Conservation (phyloP, 2,113 vertebrate genomes). For the Gobiocypris rarus region DNA sequence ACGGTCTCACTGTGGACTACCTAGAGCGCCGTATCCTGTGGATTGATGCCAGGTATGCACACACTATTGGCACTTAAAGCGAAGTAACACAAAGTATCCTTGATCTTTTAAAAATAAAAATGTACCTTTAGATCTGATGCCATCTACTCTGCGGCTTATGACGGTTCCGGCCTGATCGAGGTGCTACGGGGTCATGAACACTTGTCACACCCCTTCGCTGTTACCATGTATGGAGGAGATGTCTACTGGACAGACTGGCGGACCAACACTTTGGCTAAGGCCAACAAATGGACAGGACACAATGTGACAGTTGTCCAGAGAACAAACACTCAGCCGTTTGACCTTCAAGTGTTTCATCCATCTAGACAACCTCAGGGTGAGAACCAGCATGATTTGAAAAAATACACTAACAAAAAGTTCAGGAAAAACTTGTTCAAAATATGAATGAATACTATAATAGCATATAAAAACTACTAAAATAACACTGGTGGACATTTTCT, state of each 20-base stretch:
- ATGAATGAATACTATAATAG: no score
- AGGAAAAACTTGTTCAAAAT: not conserved
- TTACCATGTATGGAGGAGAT: constrained; percentile 94
- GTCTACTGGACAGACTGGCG: constrained; percentile 99
- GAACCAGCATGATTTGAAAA: constrained; percentile 40
- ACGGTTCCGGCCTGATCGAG: constrained; percentile 95
- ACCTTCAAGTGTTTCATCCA: constrained; percentile 96
- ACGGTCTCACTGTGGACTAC: constrained; percentile 96
- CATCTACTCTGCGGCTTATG: constrained; percentile 94
- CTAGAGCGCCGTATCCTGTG: constrained; percentile 94
- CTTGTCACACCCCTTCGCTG: constrained; percentile 94
- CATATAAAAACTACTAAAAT: not conserved
- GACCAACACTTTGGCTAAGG: constrained; percentile 95
- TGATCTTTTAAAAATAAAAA: not conserved
- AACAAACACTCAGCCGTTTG: constrained; percentile 97
- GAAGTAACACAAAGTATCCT: not conserved
- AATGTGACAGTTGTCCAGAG: constrained; percentile 96
- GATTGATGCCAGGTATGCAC: constrained; percentile 91
- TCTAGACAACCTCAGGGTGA: constrained; percentile 93
- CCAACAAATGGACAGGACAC: constrained; percentile 98
- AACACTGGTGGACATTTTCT: not conserved
- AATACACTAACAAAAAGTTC: not conserved
- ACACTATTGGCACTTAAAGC: not conserved
- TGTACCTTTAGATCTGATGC: constrained; percentile 85
- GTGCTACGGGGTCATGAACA: constrained; percentile 95